Conservation (phyloP, 53 echinoderm and acorn worm genomes). For the Actinopyga echinites region DNA sequence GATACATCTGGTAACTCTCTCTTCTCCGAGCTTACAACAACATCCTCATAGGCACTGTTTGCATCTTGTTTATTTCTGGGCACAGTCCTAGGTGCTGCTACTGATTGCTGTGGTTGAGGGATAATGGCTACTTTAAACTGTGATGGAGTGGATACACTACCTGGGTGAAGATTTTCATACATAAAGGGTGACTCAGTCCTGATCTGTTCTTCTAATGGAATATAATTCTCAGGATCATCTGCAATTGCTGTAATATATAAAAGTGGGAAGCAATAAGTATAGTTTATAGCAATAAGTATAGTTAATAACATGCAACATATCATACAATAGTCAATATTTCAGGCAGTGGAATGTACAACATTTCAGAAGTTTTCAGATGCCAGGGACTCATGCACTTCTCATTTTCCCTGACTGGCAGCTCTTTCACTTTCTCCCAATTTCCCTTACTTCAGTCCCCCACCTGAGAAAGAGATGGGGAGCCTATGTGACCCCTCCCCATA, state of each 20-base stretch:
- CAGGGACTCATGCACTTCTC: too few species aligned
- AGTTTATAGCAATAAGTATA: too few species aligned
- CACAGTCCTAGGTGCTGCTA: background rate
- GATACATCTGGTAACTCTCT: background rate
- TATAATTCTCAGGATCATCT: slow-evolving; percentile 3
- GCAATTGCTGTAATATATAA: background rate
- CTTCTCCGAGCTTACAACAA: background rate
- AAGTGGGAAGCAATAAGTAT: background rate
- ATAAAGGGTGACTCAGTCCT: background rate
- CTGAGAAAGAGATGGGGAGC: too few species aligned
- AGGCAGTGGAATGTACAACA: too few species aligned
- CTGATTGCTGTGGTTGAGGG: background rate
- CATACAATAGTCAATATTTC: too few species aligned
- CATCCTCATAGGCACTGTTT: background rate
- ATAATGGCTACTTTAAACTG: background rate
- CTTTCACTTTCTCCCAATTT: too few species aligned
- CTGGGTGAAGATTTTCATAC: background rate
- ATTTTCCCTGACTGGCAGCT: too few species aligned
- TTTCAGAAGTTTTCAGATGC: too few species aligned
- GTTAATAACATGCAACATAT: too few species aligned
- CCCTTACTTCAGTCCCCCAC: too few species aligned
- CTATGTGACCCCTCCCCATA: too few species aligned
- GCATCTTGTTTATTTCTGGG: background rate
- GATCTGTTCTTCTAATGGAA: background rate
- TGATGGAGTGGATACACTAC: background rate